phyloP scores from a whole-genome alignment of 2,113 vertebrate species.

The Indri indri region DNA sequence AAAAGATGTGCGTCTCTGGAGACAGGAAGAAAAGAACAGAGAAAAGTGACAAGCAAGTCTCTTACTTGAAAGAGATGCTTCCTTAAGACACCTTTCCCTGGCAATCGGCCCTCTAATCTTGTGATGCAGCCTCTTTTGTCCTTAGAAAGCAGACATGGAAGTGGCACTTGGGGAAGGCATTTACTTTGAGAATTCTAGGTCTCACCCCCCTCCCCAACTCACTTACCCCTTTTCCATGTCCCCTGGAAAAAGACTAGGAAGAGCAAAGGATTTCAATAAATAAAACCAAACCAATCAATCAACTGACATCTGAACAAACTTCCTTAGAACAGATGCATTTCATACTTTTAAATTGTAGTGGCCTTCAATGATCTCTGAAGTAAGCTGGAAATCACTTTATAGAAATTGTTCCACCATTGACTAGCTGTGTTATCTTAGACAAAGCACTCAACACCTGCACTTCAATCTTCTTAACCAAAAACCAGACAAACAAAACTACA shows the following conservation, averaged over 20 bases:
- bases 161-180: background rate
- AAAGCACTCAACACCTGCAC: background rate
- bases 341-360: background rate
- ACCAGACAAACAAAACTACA: background rate
- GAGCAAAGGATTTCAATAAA: background rate
- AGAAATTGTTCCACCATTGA: background rate
- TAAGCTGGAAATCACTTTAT: background rate
- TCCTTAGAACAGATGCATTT: background rate
- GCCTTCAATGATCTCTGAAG: background rate
- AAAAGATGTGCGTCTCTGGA: background rate
- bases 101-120: conserved; percentile 29
- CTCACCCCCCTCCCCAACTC: background rate
- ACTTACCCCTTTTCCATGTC: background rate
- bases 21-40: background rate
- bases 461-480: background rate
- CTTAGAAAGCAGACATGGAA: conserved; percentile 64
- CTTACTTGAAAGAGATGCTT: conserved; percentile 63
- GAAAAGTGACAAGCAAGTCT: conserved; percentile 32
- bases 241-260: background rate
- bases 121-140: conserved; percentile 52
- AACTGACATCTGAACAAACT: background rate
- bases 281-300: background rate
- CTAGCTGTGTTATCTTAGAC: background rate
- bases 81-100: conserved; percentile 58
- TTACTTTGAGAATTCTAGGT: background rate